Base-by-base conservation (phyloP, 2,888 invertebrate genomes). In the Himalopsyche tibetana region DNA sequence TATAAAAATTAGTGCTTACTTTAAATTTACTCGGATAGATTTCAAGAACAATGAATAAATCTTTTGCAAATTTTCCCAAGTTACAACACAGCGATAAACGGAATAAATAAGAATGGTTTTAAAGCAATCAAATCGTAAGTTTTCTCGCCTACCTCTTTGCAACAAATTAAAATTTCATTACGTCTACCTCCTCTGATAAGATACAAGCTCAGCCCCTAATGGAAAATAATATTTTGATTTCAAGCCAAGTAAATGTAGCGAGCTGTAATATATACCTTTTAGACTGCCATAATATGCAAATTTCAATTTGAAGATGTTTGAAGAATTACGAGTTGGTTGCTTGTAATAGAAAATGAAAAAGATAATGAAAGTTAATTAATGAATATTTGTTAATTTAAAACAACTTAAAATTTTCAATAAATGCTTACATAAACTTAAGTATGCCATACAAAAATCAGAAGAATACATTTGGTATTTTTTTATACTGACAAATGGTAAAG, bases 191-290 rank as follows among this genome's bases (percentile, higher is more conserved):
- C 74, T 38, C 74, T 74, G 28, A 36, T 74, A 74, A 45, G 45
- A 80, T 45, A 51, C n/a, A 80, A 80, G 80, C 80, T 4, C 45
- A n/a, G 17, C 45, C n/a, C 11, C 11, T 45, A 28, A 80, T 51
- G 80, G 80, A 80, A 80, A 80, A 80, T 80, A 80, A 45, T 51
- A 80, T 45, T 80, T 80, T 80, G 80, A 80, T 80, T 80, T 42
- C 17, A 42, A 19, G 19, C 42, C 42, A 80, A 51, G 51, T 80
- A n/a, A 80, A 45, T 11, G 40, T 40, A n/a, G 42, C 11, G 17
- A 42, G 80, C 17, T n/a, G 74, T 74, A 74, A 36, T 19, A 45
- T 38, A 80, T 42, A 40, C 19, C n/a, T 51, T 80, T 36, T 6
- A 38, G 80, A 15, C 80, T 51, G 15, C 45, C 42, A 51, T 80